These are phyloP conservation scores for Psophia crepitans DNA, from an alignment of 2,113 vertebrate species.

Conservation along the genomic window DNA sequence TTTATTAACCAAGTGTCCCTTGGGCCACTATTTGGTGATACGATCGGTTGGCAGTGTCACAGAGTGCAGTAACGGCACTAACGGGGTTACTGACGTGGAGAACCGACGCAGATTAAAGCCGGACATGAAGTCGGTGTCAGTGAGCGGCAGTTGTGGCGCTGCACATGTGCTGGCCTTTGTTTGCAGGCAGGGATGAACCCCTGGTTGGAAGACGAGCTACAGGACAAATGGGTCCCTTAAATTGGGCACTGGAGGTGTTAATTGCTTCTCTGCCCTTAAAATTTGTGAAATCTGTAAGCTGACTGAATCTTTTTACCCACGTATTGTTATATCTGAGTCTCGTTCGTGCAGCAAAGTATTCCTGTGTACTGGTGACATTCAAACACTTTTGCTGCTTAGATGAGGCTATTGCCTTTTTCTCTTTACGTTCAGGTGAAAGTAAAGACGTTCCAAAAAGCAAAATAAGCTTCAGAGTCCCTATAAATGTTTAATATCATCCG, in stretches of 20 bases:
- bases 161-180: not conserved
- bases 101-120: not conserved
- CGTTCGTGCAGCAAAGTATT: not conserved
- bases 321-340: not conserved
- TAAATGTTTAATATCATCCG: not conserved
- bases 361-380: not conserved
- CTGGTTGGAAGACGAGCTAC: not conserved
- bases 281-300: not conserved
- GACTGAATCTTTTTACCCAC: not conserved
- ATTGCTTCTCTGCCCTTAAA: not conserved
- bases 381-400: not conserved
- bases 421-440: not conserved
- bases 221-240: not conserved
- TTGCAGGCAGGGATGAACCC: not conserved
- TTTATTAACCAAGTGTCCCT: not conserved
- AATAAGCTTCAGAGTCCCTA: not conserved
- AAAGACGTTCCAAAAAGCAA: not conserved
- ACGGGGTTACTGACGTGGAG: not conserved
- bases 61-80: not conserved
- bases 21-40: not conserved
- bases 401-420: not conserved
- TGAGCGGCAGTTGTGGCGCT: not conserved
- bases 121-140: too few species aligned
- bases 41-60: rapidly evolving
- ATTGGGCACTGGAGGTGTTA: not conserved